A percentile compares a stretch with the other conserved stretches of the same genome.
Evolutionary conservation across 2,113 vertebrate genomes (phyloP).

Genomic region (Elephantulus edwardii): DNA sequence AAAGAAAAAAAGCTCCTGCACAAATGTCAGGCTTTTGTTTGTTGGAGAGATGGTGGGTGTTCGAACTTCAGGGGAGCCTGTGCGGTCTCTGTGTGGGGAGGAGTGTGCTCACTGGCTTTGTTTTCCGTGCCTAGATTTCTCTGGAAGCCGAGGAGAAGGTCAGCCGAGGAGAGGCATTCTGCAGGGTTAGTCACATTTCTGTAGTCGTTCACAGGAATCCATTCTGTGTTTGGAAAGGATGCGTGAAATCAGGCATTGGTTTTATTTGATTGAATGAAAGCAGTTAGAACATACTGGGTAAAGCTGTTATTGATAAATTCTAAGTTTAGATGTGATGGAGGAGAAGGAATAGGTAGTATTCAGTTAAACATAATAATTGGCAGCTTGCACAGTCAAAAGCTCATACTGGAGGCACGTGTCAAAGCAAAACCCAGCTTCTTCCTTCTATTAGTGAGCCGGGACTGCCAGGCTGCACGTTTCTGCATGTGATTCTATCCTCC

Average conservation of each 20-base stretch:
- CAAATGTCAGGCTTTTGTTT: constrained; percentile 43
- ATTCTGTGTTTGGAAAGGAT: background rate
- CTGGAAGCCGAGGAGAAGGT: background rate
- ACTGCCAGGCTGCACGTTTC: fast-evolving
- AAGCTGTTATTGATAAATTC: background rate
- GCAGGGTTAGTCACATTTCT: background rate
- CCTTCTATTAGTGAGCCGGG: background rate
- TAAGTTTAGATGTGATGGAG: background rate
- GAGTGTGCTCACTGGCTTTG: background rate
- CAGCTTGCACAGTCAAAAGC: background rate
- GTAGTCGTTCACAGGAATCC: background rate
- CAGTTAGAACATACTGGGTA: background rate
- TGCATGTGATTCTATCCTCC: background rate
- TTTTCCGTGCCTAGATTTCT: background rate
- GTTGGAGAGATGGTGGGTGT: background rate
- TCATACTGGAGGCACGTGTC: background rate
- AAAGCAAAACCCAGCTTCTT: background rate
- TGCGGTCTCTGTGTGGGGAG: background rate
- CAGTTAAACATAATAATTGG: background rate
- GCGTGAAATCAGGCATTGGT: background rate
- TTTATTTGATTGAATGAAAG: background rate
- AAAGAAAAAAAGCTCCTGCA: background rate
- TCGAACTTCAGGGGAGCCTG: background rate
- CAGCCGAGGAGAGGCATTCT: background rate
- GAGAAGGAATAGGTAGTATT: background rate